Evolutionary conservation across 2,888 invertebrate species (phyloP).

Genomic region (Hypomecis atomaria): DNA sequence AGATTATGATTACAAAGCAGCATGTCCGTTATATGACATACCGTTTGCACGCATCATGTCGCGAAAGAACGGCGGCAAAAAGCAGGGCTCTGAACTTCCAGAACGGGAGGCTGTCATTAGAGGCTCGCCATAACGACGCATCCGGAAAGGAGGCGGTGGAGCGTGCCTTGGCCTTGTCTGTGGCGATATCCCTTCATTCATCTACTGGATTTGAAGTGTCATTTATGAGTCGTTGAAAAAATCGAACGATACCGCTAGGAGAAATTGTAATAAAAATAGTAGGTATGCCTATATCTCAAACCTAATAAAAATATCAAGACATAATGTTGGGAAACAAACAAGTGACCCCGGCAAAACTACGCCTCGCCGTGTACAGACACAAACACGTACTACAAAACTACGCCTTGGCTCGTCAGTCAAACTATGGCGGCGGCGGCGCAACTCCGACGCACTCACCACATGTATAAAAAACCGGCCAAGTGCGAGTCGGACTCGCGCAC

Average conservation of each 20-base stretch:
- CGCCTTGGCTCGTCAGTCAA: too few relatives aligned
- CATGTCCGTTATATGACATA: conserved; percentile 77
- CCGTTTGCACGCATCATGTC: conserved; percentile 68
- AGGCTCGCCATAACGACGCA: conserved; percentile 79
- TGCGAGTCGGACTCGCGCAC: too few relatives aligned
- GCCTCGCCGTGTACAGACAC: too few relatives aligned
- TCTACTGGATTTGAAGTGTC: conserved; percentile 50
- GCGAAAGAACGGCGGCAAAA: conserved; percentile 74
- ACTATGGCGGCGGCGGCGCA: too few relatives aligned
- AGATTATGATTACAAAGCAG: conserved; percentile 62
- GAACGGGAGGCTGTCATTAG: conserved; percentile 80
- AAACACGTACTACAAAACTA: too few relatives aligned
- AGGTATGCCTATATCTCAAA: too few relatives aligned
- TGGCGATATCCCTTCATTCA: conserved; percentile 73
- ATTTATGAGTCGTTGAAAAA: not conserved
- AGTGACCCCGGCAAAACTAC: too few relatives aligned
- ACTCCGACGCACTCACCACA: too few relatives aligned
- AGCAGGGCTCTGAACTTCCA: conserved; percentile 71
- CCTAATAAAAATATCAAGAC: too few relatives aligned
- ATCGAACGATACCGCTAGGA: not conserved
- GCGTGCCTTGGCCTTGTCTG: conserved; percentile 66
- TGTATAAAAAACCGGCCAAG: too few relatives aligned
- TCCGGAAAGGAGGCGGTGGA: conserved; percentile 81
- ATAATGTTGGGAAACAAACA: too few relatives aligned
- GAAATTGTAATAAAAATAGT: too few relatives aligned